Evolutionary conservation across 2,888 invertebrate species (phyloP), one percentile per base, ranked within the genome.

Genomic region (Pelosia muscerda): DNA sequence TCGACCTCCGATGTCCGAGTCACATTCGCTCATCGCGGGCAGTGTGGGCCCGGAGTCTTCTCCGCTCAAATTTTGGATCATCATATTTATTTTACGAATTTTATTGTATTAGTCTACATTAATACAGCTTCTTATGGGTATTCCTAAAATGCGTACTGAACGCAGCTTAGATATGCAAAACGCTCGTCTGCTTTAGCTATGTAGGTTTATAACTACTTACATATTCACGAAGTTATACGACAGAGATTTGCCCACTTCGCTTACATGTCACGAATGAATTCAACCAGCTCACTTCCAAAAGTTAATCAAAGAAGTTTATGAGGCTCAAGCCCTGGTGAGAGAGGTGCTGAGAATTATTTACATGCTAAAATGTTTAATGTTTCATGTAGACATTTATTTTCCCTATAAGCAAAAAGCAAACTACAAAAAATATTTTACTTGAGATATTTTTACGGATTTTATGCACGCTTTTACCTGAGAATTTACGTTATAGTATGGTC

Each of bases 261-360:
- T 86, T 77, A 86, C 88, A 88, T 83, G 87, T 90, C 90, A 90
- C 90, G 90, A 83, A 77, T 89, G 86, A 85, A 79, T 82, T 80
- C 78, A 79, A 81, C 78, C 76, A 81, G 84, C 84, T 85, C 79
- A 78, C 85, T 88, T 84, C 83, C 83, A 84, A 84, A 88, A 89
- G 88, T 89, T 88, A 88, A 90, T 91, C 88, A 88, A 86, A 83
- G 82, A 88, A 87, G 78, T 91, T 90, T 88, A 86, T 84, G 86
- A 84, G 81, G 75, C 77, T 80, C 77, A 10, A 77, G 80, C 82
- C 56, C 69, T 78, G 79, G 74, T 76, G 75, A 79, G 79, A 81
- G 79, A 87, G 90, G 85, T 87, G 86, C 84, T 86, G 81, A 84
- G 86, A 88, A 88, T 90, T 89, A 90, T 90, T 90, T 88, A 89